These are phyloP conservation scores for Acrocyrtus sp. DNA, from an alignment of 2,888 invertebrate species.

Conservation along the genomic window DNA sequence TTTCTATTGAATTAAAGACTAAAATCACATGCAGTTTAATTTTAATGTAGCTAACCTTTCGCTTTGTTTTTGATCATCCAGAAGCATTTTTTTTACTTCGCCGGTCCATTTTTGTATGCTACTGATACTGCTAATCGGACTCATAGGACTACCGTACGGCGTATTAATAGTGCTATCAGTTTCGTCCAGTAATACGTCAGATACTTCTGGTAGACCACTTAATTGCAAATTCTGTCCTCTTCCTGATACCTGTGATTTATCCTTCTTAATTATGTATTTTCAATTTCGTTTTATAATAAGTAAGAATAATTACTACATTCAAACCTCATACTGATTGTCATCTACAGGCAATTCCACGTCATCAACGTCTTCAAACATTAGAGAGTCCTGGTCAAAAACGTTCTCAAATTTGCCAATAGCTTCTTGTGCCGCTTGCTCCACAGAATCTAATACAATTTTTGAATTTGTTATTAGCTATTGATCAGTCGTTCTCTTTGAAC, in stretches of 20 bases:
- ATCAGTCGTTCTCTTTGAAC: too few species aligned
- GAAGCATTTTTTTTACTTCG: constrained; percentile 42
- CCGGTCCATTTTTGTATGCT: constrained; percentile 40
- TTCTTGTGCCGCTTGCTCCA: constrained; percentile 6
- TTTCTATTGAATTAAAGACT: too few species aligned
- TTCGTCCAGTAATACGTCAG: constrained; percentile 13
- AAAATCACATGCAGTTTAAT: too few species aligned
- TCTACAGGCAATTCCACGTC: constrained; percentile 8
- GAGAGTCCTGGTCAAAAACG: constrained; percentile 36
- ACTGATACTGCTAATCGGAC: constrained; percentile 29
- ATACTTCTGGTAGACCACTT: not conserved
- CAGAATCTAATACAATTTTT: constrained; percentile 4
- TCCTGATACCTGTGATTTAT: too few species aligned
- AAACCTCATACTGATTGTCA: constrained; percentile 12
- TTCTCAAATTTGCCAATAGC: constrained; percentile 6
- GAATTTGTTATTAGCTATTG: too few species aligned
- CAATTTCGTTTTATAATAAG: not conserved
- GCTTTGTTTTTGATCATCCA: constrained; percentile 39
- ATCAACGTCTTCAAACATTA: constrained; percentile 43
- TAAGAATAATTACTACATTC: too few species aligned
- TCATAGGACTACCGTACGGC: constrained; percentile 43
- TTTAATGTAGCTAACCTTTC: constrained; percentile 37
- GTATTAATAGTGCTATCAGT: constrained; percentile 31
- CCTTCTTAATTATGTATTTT: constrained; percentile 9
- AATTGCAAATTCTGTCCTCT: too few species aligned